Conservation (phyloP, 2,888 invertebrate species). For the Paralinhomoeus sp. region DNA sequence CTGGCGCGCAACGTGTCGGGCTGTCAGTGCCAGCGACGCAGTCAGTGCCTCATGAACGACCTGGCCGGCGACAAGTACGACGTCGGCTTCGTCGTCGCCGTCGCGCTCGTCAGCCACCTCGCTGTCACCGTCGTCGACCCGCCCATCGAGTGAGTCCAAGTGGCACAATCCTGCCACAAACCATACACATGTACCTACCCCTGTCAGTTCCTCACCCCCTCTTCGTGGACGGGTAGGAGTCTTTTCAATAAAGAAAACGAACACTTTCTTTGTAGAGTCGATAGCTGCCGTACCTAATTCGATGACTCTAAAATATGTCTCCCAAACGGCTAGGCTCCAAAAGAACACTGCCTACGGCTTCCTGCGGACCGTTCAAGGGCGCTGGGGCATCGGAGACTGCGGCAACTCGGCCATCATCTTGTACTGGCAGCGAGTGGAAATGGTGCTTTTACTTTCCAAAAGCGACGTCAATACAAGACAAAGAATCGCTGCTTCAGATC, state of each 20-base stretch:
- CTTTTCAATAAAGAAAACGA: too few species aligned
- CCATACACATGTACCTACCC: too few species aligned
- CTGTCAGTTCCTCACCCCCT: too few species aligned
- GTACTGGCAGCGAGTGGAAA: too few species aligned
- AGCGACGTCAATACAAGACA: too few species aligned
- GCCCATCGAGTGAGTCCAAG: constrained; percentile 15
- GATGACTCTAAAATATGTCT: too few species aligned
- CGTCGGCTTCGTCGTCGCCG: constrained; percentile 19
- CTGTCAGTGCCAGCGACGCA: constrained; percentile 20
- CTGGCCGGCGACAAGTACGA: background rate
- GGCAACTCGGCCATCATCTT: constrained; percentile 23
- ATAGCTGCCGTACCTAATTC: too few species aligned
- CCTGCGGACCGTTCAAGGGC: constrained; percentile 18
- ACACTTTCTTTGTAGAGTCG: too few species aligned
- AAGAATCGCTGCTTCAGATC: too few species aligned
- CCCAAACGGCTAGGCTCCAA: too few species aligned
- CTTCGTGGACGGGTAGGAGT: too few species aligned
- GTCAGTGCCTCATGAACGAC: constrained; percentile 14
- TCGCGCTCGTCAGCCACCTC: constrained; percentile 18
- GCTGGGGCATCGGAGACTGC: constrained; percentile 25
- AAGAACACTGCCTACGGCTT: constrained; percentile 22
- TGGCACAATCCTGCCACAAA: background rate
- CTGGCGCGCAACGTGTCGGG: constrained; percentile 16
- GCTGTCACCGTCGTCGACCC: constrained; percentile 19
- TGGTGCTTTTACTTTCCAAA: too few species aligned